Evolutionary conservation across 2,888 invertebrate species (phyloP).

Genomic region (Ametastegia equiseti): DNA sequence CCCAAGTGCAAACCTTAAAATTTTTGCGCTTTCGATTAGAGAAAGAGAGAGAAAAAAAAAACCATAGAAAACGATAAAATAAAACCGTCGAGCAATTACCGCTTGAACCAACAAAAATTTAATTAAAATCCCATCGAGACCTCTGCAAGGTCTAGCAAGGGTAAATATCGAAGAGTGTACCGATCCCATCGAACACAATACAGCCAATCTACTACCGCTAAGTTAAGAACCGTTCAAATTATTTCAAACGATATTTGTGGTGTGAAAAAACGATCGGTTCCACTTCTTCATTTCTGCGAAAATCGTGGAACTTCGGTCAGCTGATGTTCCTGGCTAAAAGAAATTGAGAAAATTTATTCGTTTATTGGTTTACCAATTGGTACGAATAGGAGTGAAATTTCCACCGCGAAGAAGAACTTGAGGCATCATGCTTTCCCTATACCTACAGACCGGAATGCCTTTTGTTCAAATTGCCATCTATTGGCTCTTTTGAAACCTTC

Average conservation of each 20-base stretch:
- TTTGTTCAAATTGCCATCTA: background rate
- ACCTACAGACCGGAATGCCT: background rate
- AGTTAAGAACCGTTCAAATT: constrained; percentile 34
- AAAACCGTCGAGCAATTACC: constrained; percentile 38
- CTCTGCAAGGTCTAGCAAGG: constrained; percentile 30
- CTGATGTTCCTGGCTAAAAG: background rate
- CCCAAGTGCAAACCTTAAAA: background rate
- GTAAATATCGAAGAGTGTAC: constrained; percentile 45
- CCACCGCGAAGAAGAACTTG: background rate
- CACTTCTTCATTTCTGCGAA: background rate
- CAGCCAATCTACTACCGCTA: constrained; percentile 43
- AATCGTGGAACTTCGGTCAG: background rate
- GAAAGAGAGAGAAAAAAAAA: background rate
- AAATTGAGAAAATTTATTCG: background rate
- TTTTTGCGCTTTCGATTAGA: constrained; percentile 10
- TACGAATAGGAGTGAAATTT: background rate
- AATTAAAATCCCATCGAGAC: constrained; percentile 43
- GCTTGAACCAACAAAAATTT: constrained; percentile 44
- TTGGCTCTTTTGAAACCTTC: background rate
- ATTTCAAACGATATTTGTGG: constrained; percentile 33
- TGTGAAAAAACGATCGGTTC: constrained; percentile 11
- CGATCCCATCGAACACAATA: constrained; percentile 22
- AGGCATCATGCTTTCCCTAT: background rate
- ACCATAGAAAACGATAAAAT: background rate
- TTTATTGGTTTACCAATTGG: background rate